Evolutionary conservation across 2,797 vertebrate genomes (phyloP), one percentile per base, ranked within the genome.

Genomic region (Melanotaenia parkinsoni): DNA sequence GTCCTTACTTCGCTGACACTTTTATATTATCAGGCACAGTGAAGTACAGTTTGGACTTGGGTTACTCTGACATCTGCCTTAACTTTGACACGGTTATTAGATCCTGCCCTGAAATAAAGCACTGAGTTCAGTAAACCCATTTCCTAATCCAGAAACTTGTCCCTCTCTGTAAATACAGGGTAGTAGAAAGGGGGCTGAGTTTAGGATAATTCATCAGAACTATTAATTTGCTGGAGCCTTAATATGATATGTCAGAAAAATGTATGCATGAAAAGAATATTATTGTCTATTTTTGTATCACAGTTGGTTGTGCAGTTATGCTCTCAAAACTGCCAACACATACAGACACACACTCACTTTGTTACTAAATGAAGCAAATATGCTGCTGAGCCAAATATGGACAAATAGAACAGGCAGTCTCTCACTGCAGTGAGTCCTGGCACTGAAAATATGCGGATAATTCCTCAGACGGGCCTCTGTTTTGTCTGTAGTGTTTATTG

Each of bases 301-400:
- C 16, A 26, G 5, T 16, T 28, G 5, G 26, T 30, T 30, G 14
- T 56, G 26, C 28, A 35, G 28, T 24, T 24, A 38, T 50, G 14
- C 14, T 53, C 8, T 18, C 40, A 58, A 14, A 58, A 43, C 38
- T 65, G 32, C 30, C 51, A 53, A 37, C 6, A 14, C 38, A 60
- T 35, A 37, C 58, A 50, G 58, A 35, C 5, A 18, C 38, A 63
- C 47, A 35, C 53, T 43, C 58, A 35, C 53, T 43, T 56, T 37
- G n/a, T n/a, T 58, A 72, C 67, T 63, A 75, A 77, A 85, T 61
- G n/a, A 72, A 80, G 63, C 0, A 47, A 47, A 47, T 0, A 67
- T 74, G 33, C 70, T 14, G 62, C 63, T 79, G 72, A 77, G 66
- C 66, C 73, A 85, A 87, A 88, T 67, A 79, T 63, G 58, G 71